Evolutionary conservation across 2,113 vertebrate species (phyloP).

Genomic region (Neolamprologus modestus): DNA sequence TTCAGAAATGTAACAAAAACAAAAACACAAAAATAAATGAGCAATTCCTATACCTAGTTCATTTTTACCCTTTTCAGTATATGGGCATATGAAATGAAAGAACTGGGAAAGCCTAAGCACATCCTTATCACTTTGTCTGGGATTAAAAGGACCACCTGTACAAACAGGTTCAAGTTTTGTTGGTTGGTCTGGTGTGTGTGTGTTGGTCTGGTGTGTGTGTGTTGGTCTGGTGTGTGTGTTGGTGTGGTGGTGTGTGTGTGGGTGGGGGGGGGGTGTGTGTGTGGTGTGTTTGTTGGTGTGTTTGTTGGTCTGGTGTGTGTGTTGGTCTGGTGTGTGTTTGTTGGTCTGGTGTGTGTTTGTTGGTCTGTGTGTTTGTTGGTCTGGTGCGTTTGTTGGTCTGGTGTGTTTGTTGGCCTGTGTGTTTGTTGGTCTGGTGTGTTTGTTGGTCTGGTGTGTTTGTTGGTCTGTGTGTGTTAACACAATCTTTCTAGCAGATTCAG

Average conservation of each 20-base stretch:
- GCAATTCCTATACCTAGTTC: neutral
- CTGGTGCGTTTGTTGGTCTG: too few species aligned
- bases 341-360: too few species aligned
- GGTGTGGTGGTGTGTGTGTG: too few species aligned
- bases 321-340: too few species aligned
- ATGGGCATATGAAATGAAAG: neutral
- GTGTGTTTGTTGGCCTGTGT: too few species aligned
- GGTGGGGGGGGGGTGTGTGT: too few species aligned
- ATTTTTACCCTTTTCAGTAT: neutral
- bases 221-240: neutral
- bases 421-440: too few species aligned
- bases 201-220: rapidly evolving
- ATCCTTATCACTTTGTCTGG: neutral
- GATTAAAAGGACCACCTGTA: neutral
- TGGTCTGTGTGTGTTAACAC: neutral
- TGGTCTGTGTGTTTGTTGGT: neutral
- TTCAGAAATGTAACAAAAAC: neutral
- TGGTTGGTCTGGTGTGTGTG: neutral
- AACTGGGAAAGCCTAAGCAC: neutral
- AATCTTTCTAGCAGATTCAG: too few species aligned
- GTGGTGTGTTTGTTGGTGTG: rapidly evolving
- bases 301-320: too few species aligned
- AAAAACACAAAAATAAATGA: neutral
- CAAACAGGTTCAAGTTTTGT: neutral
- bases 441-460: neutral